Percentiles rank a stretch among this genome's conserved stretches.
These are phyloP conservation scores for Gortyna flavago DNA, from an alignment of 2,888 invertebrate species.

Conservation along the genomic window DNA sequence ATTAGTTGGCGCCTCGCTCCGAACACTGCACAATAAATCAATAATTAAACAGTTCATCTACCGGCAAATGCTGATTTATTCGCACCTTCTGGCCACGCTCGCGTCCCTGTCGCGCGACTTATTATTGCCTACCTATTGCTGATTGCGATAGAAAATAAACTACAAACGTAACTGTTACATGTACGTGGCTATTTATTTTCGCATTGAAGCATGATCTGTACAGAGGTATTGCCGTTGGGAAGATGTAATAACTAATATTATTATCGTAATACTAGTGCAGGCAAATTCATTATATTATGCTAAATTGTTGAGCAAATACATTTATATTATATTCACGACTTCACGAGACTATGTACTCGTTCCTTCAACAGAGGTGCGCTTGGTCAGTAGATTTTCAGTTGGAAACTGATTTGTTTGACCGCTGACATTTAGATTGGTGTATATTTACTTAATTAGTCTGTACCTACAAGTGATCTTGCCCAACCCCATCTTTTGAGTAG, in stretches of 20 bases:
- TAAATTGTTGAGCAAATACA: slow-evolving; percentile 29
- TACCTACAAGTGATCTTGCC: slow-evolving; percentile 48
- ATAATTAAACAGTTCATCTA: slow-evolving; percentile 89
- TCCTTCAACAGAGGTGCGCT: neutral
- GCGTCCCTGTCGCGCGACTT: slow-evolving; percentile 75
- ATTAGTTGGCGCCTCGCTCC: slow-evolving; percentile 85
- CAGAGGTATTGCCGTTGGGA: slow-evolving; percentile 11
- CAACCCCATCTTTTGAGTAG: slow-evolving; percentile 59
- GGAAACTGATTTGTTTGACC: slow-evolving; percentile 18
- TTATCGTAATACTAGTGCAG: slow-evolving; percentile 20
- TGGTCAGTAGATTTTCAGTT: neutral
- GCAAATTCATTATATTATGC: slow-evolving; percentile 28
- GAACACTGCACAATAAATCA: slow-evolving; percentile 86
- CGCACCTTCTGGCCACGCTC: slow-evolving; percentile 82
- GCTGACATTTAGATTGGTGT: slow-evolving; percentile 73
- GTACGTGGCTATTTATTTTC: slow-evolving; percentile 46
- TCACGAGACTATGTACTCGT: slow-evolving; percentile 1
- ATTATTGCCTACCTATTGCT: slow-evolving; percentile 64
- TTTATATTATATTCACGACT: slow-evolving; percentile 7
- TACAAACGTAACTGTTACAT: slow-evolving; percentile 47
- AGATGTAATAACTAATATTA: slow-evolving; percentile 50
- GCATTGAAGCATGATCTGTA: slow-evolving; percentile 26
- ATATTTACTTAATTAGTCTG: slow-evolving; percentile 70
- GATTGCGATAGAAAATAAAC: slow-evolving; percentile 72
- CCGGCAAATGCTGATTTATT: slow-evolving; percentile 89